Evolutionary conservation across 2,888 invertebrate species (phyloP).

Genomic region (Stenchaetothrips biformis): DNA sequence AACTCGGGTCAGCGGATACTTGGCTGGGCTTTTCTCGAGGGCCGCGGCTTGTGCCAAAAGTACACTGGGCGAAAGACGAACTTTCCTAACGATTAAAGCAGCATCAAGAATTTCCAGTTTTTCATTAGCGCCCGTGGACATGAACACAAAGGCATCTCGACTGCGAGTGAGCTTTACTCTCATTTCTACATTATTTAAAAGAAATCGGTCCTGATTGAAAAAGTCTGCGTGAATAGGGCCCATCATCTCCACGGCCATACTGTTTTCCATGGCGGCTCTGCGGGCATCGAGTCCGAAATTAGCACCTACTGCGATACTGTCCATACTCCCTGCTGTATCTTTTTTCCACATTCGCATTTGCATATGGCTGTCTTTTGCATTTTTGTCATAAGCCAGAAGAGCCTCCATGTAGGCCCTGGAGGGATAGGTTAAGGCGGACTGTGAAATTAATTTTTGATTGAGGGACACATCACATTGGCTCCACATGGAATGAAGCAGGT

Average conservation of each 20-base stretch:
- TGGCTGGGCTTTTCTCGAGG: slow-evolving; percentile 37
- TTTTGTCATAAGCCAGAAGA: slow-evolving; percentile 36
- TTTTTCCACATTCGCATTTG: slow-evolving; percentile 34
- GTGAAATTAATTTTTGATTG: slow-evolving; percentile 39
- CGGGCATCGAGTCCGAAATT: slow-evolving; percentile 30
- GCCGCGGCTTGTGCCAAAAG: slow-evolving; percentile 38
- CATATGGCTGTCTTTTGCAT: slow-evolving; percentile 37
- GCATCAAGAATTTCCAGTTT: slow-evolving; percentile 37
- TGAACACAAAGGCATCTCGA: slow-evolving; percentile 33
- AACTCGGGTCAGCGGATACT: slow-evolving; percentile 37
- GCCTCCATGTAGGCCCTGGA: slow-evolving; percentile 40
- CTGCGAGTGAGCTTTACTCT: slow-evolving; percentile 35
- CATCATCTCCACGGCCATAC: slow-evolving; percentile 29
- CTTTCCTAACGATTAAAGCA: slow-evolving; percentile 37
- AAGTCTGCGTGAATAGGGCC: slow-evolving; percentile 38
- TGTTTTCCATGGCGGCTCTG: background rate
- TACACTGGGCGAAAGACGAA: slow-evolving; percentile 38
- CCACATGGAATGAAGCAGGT: slow-evolving; percentile 38
- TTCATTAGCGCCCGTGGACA: slow-evolving; percentile 31
- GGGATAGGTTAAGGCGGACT: slow-evolving; percentile 38
- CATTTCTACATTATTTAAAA: slow-evolving; percentile 38
- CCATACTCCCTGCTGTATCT: slow-evolving; percentile 34
- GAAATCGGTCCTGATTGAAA: slow-evolving; percentile 38
- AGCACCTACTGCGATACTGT: slow-evolving; percentile 29
- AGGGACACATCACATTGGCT: slow-evolving; percentile 39